Percentiles rank a stretch among this genome's conserved stretches.
These are phyloP conservation scores for Dicerorhinus sumatrensis DNA, from an alignment of 2,113 vertebrate species.

Conservation along the genomic window DNA sequence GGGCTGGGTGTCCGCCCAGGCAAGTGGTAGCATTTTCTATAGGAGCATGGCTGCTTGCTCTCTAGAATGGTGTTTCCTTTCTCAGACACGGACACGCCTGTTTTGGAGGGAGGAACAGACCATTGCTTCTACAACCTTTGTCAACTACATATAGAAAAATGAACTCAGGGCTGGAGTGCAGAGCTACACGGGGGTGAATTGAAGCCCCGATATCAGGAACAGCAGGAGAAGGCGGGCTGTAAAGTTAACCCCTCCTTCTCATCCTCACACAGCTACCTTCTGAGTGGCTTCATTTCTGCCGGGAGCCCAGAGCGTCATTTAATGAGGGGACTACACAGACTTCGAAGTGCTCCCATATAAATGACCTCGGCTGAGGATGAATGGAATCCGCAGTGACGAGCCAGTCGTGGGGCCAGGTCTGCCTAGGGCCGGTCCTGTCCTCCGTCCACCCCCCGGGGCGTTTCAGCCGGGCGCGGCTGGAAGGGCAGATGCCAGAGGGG, in stretches of 20 bases:
- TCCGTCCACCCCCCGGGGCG: not conserved
- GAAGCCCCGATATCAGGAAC: not conserved
- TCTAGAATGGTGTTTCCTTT: not conserved
- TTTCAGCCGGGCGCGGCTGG: not conserved
- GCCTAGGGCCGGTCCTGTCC: rapidly evolving
- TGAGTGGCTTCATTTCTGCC: not conserved
- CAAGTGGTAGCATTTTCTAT: not conserved
- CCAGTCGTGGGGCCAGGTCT: not conserved
- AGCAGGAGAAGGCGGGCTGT: not conserved
- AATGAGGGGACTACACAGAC: not conserved
- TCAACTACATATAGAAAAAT: not conserved
- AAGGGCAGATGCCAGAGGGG: too few relatives aligned
- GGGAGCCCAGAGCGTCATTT: not conserved
- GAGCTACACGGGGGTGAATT: not conserved
- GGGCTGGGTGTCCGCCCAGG: not conserved
- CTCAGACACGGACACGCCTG: not conserved
- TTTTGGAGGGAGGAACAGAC: not conserved
- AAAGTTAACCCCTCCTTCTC: not conserved
- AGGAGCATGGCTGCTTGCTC: not conserved
- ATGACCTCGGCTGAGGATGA: not conserved
- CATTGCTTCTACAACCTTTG: not conserved
- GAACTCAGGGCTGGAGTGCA: not conserved
- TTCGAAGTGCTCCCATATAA: not conserved
- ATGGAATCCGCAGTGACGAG: not conserved
- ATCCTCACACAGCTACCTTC: not conserved